These are phyloP conservation scores for Drymodes brunneopygia DNA, from an alignment of 2,113 vertebrate species.

Conservation along the genomic window DNA sequence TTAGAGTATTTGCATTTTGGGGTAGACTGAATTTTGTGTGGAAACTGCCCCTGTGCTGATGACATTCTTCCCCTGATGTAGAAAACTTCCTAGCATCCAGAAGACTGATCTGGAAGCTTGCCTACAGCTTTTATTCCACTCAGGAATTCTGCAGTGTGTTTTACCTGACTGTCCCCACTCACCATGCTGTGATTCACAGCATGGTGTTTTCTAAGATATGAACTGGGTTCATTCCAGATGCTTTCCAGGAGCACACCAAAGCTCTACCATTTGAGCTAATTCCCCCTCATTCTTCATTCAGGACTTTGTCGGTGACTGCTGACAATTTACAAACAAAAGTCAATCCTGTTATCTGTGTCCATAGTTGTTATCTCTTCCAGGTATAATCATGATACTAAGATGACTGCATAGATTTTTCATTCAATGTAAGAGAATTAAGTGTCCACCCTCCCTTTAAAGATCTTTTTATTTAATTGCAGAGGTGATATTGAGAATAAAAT, in stretches of 20 bases:
- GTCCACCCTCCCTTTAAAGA: not conserved
- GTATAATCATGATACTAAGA: not conserved
- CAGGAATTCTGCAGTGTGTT: not conserved
- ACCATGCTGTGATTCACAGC: not conserved
- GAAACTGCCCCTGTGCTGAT: not conserved
- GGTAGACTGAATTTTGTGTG: not conserved
- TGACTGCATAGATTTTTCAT: not conserved
- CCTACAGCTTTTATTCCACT: not conserved
- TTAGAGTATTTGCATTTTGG: not conserved
- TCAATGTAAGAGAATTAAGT: not conserved
- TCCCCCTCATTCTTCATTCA: not conserved
- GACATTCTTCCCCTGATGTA: not conserved
- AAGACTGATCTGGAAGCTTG: not conserved
- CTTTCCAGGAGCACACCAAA: not conserved
- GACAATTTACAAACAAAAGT: not conserved
- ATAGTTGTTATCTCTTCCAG: not conserved
- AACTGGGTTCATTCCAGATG: not conserved
- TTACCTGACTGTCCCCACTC: not conserved
- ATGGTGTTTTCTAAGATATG: not conserved
- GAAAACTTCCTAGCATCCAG: not conserved
- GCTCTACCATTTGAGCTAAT: slow-evolving; percentile 71
- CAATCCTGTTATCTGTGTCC: not conserved
- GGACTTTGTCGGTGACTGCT: not conserved
- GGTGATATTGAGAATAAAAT: not conserved
- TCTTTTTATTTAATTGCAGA: not conserved